A percentile compares a stretch with the other conserved stretches of the same genome.
Evolutionary conservation across 2,113 vertebrate genomes (phyloP).

Genomic region (Anguilla japonica): DNA sequence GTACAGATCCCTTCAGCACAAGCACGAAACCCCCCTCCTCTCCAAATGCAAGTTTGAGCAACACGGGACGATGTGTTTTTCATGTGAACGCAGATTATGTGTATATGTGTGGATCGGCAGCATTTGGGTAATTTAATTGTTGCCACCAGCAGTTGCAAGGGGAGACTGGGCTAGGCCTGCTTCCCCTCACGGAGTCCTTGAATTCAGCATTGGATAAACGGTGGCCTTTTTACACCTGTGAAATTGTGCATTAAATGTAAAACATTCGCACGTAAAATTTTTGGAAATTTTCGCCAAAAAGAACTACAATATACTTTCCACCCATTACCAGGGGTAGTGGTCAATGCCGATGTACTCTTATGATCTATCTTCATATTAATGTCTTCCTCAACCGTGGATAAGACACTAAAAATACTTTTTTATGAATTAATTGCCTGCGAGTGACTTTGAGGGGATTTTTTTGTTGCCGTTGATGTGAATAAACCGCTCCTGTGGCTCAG

Average conservation of each 20-base stretch:
- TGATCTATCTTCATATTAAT: background rate
- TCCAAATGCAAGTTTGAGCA: conserved; percentile 46
- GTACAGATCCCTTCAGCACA: conserved; percentile 29
- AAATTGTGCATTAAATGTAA: conserved; percentile 10
- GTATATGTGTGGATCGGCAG: background rate
- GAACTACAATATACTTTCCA: background rate
- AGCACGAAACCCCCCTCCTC: conserved; percentile 54
- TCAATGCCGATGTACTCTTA: background rate
- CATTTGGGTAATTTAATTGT: background rate
- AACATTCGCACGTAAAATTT: background rate
- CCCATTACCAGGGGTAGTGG: background rate
- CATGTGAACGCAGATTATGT: background rate
- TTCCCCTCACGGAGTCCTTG: background rate
- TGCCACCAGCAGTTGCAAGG: background rate
- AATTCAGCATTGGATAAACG: conserved; percentile 9
- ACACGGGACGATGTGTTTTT: background rate
- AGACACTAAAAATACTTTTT: background rate
- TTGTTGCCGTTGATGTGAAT: background rate
- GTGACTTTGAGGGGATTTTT: background rate
- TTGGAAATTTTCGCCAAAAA: background rate
- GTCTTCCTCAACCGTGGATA: background rate
- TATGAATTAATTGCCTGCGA: background rate
- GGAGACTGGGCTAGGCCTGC: background rate
- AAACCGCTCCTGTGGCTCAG: background rate
- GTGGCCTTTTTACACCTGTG: background rate